phyloP scores from a whole-genome alignment of 2,113 vertebrate species.

The Archocentrus centrarchus region DNA sequence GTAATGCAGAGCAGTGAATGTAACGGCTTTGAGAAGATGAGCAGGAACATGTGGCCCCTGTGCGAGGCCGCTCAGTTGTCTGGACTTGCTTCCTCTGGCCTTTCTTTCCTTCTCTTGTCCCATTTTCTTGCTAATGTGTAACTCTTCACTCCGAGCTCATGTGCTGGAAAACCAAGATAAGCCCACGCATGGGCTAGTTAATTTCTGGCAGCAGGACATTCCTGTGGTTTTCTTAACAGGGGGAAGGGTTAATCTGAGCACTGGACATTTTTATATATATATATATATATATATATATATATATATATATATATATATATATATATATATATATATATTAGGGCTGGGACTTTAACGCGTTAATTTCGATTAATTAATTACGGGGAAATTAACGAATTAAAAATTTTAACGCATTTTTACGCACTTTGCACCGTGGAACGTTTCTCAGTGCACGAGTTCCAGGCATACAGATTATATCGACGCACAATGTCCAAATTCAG shows the following conservation, averaged over 20 bases:
- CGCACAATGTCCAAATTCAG: too few species aligned
- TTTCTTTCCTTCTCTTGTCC: slow-evolving; percentile 27
- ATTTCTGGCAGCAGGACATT: slow-evolving; percentile 60
- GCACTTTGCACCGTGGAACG: too few species aligned
- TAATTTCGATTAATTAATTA: too few species aligned
- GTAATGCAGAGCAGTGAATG: slow-evolving; percentile 30
- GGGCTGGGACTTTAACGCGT: too few species aligned
- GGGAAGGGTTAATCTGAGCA: slow-evolving; percentile 23
- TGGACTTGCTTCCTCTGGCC: slow-evolving; percentile 32
- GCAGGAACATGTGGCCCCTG: slow-evolving; percentile 21
- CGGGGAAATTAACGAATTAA: too few species aligned
- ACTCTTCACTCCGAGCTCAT: slow-evolving; percentile 52
- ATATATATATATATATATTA: background rate
- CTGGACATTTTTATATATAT: slow-evolving; percentile 1
- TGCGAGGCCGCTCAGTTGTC: slow-evolving; percentile 33
- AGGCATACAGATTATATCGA: too few species aligned
- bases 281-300: background rate
- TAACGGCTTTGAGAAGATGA: slow-evolving; percentile 28
- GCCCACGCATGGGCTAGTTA: slow-evolving; percentile 59
- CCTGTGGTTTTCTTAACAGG: slow-evolving; percentile 34
- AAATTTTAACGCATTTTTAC: too few species aligned
- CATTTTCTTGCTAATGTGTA: slow-evolving; percentile 65
- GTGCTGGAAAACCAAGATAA: slow-evolving; percentile 66
- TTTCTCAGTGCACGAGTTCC: too few species aligned
- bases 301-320: background rate